phyloP scores from a whole-genome alignment of 1,140 invertebrate genomes.

The Neotoxoptera formosana region DNA sequence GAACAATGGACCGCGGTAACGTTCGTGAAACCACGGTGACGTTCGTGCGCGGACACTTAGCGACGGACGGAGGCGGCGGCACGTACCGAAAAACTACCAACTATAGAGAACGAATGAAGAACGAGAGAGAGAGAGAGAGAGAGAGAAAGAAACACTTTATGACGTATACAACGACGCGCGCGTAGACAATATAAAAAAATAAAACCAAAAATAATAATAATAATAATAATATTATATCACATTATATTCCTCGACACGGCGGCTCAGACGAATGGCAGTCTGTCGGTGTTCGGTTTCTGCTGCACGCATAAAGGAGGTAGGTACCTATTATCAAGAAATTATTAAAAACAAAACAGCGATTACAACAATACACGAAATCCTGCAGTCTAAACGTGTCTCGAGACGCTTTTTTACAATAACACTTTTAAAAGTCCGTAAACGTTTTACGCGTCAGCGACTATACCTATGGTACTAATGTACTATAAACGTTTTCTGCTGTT shows the following conservation, averaged over 20 bases:
- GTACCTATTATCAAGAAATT: not conserved
- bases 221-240: not conserved
- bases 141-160: not conserved
- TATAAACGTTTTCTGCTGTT: not conserved
- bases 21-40: not conserved
- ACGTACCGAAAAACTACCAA: not conserved
- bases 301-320: not conserved
- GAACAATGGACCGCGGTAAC: not conserved
- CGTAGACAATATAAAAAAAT: not conserved
- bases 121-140: not conserved
- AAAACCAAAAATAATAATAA: not conserved
- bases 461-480: no score
- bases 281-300: not conserved
- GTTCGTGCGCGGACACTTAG: slow-evolving; percentile 6
- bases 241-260: slow-evolving; percentile 6
- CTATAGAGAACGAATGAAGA: not conserved
- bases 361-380: not conserved
- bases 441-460: not conserved
- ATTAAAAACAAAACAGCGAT: not conserved
- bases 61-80: not conserved
- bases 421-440: not conserved
- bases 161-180: not conserved
- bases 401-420: not conserved
- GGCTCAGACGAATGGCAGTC: not conserved
- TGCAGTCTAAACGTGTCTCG: not conserved